These are phyloP conservation scores for Ameiurus melas DNA, from an alignment of 2,113 vertebrate genomes.

Conservation along the genomic window DNA sequence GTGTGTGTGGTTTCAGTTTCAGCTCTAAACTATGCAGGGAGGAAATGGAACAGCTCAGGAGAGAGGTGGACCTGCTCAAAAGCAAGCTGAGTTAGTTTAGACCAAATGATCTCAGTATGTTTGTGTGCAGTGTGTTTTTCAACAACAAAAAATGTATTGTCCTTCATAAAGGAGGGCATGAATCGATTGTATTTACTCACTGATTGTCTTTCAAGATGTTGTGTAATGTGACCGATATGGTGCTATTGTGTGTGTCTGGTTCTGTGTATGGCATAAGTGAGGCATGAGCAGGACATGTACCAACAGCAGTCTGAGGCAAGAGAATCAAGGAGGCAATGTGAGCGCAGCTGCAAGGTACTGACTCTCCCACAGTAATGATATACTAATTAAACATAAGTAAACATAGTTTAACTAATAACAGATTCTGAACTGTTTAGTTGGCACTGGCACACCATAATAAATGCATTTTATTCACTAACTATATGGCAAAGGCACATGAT, in stretches of 20 bases:
- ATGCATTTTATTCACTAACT: not conserved
- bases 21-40: conserved; percentile 72
- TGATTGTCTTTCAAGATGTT: not conserved
- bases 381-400: not conserved
- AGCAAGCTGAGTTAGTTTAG: conserved; percentile 72
- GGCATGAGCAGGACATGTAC: conserved; percentile 72
- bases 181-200: not conserved
- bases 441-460: not conserved
- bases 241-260: conserved; percentile 3
- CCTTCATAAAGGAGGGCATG: not conserved
- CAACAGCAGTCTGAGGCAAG: conserved; percentile 71
- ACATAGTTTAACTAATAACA: not conserved
- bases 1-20: conserved; percentile 55
- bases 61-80: conserved; percentile 77
- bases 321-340: conserved; percentile 70
- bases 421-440: not conserved
- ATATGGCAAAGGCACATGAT: not conserved
- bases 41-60: conserved; percentile 72
- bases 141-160: not conserved
- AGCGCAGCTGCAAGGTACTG: conserved; percentile 69
- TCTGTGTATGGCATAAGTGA: conserved; percentile 57
- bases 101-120: not conserved
- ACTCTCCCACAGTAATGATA: not conserved
- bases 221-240: not conserved
- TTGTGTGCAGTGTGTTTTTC: not conserved